Conservation (phyloP, 2,888 invertebrate genomes). For the Agelastica alni region DNA sequence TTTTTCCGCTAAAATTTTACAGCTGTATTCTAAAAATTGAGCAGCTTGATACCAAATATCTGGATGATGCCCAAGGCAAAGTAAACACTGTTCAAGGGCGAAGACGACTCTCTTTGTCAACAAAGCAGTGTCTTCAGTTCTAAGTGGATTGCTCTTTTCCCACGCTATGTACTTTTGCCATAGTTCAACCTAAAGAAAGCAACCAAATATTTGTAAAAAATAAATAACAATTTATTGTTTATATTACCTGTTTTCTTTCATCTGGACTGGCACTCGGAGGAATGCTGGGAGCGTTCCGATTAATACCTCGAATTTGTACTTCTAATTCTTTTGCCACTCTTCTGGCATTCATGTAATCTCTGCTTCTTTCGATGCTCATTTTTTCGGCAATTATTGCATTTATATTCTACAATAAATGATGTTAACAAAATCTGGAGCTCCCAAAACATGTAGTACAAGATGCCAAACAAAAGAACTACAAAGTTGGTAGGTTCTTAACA, state of each 20-base stretch:
- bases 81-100: conserved; percentile 95
- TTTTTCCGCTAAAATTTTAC: conserved; percentile 91
- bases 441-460: too few relatives aligned
- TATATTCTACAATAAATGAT: conserved; percentile 47
- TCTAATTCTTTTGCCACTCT: conserved; percentile 96
- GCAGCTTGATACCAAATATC: conserved; percentile 99
- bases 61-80: conserved; percentile 96
- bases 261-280: conserved; percentile 92
- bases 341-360: conserved; percentile 97
- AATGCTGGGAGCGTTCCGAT: conserved; percentile 92
- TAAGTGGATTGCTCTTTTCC: conserved; percentile 95
- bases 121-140: conserved; percentile 93
- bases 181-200: conserved; percentile 76
- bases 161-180: conserved; percentile 99
- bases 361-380: conserved; percentile 94
- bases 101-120: conserved; percentile 96
- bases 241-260: conserved; percentile 84
- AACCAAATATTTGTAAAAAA: not conserved
- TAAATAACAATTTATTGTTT: not conserved
- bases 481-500: too few relatives aligned
- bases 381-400: conserved; percentile 92
- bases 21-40: conserved; percentile 93
- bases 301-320: conserved; percentile 90
- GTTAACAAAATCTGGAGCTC: too few relatives aligned
- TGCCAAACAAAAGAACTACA: too few relatives aligned